Evolutionary conservation across 2,888 invertebrate species (phyloP).

Genomic region (Lepetodrilus schrolli): DNA sequence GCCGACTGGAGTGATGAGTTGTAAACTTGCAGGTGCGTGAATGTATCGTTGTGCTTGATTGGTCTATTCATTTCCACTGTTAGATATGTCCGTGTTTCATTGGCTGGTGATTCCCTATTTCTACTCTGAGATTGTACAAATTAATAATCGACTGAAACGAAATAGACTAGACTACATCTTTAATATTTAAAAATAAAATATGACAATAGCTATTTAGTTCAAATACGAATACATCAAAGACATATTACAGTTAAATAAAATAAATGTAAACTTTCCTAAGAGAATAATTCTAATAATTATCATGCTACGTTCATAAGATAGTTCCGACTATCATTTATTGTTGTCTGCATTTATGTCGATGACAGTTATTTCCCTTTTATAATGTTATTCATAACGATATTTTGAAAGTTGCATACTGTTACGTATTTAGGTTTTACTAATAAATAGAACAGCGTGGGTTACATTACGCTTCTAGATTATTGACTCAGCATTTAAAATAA

Average conservation of each 20-base stretch:
- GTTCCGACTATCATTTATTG: neutral
- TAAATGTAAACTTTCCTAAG: too few species aligned
- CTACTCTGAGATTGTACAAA: neutral
- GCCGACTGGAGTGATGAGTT: neutral
- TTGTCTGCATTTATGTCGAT: neutral
- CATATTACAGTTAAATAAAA: too few species aligned
- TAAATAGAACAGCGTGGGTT: slow-evolving; percentile 12
- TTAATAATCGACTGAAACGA: too few species aligned
- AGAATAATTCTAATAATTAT: too few species aligned
- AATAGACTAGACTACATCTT: too few species aligned
- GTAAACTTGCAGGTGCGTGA: slow-evolving; percentile 7
- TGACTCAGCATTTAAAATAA: neutral
- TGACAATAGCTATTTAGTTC: too few species aligned
- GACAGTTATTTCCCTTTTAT: slow-evolving; percentile 3
- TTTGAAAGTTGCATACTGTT: neutral
- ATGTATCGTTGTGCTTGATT: neutral
- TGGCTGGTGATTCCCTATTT: neutral
- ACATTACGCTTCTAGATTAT: neutral
- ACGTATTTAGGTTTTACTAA: neutral
- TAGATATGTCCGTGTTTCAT: neutral
- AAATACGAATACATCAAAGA: too few species aligned
- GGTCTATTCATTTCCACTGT: neutral
- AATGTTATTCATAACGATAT: neutral
- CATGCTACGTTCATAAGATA: neutral
- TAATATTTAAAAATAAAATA: too few species aligned